Conservation (phyloP, 2,888 invertebrate genomes). For the Kryphioiulus occultus region DNA sequence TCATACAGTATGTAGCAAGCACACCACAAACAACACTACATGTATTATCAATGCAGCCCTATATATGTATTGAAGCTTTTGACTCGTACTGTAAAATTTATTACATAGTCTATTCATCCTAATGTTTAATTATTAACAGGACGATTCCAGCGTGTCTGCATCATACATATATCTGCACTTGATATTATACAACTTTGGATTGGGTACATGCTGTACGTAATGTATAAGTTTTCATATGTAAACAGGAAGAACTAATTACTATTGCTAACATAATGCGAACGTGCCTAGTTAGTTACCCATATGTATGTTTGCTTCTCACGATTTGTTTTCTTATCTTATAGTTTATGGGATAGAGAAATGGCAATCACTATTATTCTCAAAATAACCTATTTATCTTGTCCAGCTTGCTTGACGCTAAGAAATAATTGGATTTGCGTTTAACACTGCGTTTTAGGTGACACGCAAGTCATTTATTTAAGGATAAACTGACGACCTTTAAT, state of each 20-base stretch:
- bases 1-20: too few species aligned
- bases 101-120: too few species aligned
- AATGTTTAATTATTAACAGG: too few species aligned
- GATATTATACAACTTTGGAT: neutral
- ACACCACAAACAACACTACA: too few species aligned
- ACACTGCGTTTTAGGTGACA: neutral
- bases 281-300: neutral
- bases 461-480: neutral
- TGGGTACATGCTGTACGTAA: too few species aligned
- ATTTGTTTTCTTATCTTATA: slow-evolving; percentile 11
- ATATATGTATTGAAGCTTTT: too few species aligned
- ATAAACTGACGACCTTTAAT: neutral
- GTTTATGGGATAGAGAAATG: neutral
- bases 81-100: too few species aligned
- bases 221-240: neutral
- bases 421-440: neutral
- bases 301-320: neutral
- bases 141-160: too few species aligned
- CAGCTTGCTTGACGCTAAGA: neutral
- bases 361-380: slow-evolving; percentile 28
- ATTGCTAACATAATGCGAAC: neutral
- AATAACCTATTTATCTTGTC: slow-evolving; percentile 27
- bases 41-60: too few species aligned
- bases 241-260: neutral
- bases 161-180: neutral